A percentile compares a stretch with the other conserved stretches of the same genome.
phyloP scores from a whole-genome alignment of 2,888 invertebrate species.

The Papilio gigon region DNA sequence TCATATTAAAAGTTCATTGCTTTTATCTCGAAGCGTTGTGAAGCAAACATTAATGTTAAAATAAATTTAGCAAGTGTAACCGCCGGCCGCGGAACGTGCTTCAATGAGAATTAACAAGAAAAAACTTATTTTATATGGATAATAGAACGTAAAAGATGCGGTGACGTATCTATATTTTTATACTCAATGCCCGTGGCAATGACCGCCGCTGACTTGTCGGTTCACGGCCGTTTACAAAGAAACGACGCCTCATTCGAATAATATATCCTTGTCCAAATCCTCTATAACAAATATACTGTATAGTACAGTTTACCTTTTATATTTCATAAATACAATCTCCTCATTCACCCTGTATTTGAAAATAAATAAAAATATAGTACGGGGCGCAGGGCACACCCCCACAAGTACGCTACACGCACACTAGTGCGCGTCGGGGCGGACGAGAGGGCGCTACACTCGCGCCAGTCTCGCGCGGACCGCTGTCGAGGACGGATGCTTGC shows the following conservation, averaged over 20 bases:
- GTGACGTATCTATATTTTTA: slow-evolving; percentile 78
- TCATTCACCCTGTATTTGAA: slow-evolving; percentile 67
- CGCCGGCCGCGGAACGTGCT: slow-evolving; percentile 19
- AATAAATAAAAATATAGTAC: slow-evolving; percentile 69
- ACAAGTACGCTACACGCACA: slow-evolving; percentile 59
- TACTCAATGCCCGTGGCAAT: slow-evolving; percentile 76
- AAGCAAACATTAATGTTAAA: slow-evolving; percentile 9
- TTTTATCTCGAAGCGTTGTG: neutral
- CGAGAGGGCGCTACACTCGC: slow-evolving; percentile 75
- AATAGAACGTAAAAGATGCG: slow-evolving; percentile 53
- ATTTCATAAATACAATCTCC: slow-evolving; percentile 40
- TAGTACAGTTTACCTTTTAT: slow-evolving; percentile 3
- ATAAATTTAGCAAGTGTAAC: slow-evolving; percentile 17
- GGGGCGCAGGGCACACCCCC: slow-evolving; percentile 63
- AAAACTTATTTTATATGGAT: slow-evolving; percentile 36
- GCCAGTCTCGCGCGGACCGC: slow-evolving; percentile 81
- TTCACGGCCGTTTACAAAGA: slow-evolving; percentile 77
- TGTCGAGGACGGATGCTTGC: slow-evolving; percentile 66
- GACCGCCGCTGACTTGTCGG: slow-evolving; percentile 71
- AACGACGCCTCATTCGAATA: slow-evolving; percentile 57
- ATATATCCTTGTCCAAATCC: slow-evolving; percentile 33
- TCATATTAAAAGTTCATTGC: slow-evolving; percentile 23
- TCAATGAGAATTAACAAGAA: slow-evolving; percentile 31
- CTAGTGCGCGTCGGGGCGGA: slow-evolving; percentile 62
- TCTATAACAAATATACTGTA: slow-evolving; percentile 10